phyloP scores from a whole-genome alignment of 2,888 invertebrate genomes.

The Dynastes tityus region DNA sequence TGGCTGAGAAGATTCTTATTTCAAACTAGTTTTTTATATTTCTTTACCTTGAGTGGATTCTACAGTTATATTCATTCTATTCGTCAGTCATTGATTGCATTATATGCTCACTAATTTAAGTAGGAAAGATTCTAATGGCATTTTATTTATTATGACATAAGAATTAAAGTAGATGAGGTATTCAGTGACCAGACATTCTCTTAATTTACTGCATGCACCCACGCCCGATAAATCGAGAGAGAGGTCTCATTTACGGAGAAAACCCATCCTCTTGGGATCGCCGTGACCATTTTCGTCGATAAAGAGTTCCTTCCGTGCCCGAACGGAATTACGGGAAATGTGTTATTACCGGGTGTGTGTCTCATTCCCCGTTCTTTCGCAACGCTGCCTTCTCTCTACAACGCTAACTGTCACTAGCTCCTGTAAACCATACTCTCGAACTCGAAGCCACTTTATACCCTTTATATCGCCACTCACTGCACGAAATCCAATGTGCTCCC shows the following conservation, averaged over 20 bases:
- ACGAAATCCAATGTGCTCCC: constrained; percentile 11
- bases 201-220: neutral
- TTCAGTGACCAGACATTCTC: neutral
- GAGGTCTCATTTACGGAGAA: constrained; percentile 21
- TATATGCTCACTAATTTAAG: neutral
- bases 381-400: neutral
- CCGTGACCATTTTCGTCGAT: constrained; percentile 13
- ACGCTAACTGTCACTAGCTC: neutral
- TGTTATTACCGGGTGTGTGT: constrained; percentile 31
- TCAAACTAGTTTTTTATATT: too few relatives aligned
- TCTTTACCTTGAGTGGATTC: neutral
- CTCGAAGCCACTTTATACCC: constrained; percentile 35
- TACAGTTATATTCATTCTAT: too few relatives aligned
- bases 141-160: neutral
- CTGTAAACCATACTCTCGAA: constrained; percentile 38
- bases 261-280: constrained; percentile 13
- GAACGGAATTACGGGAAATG: constrained; percentile 42
- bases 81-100: too few relatives aligned
- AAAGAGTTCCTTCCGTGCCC: constrained; percentile 35
- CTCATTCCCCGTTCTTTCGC: neutral
- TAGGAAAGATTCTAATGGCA: neutral
- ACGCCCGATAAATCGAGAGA: constrained; percentile 18
- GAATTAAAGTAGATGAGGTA: neutral
- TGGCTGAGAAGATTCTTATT: too few relatives aligned
- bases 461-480: constrained; percentile 35